These are phyloP conservation scores for Malurus leucopterus DNA, from an alignment of 2,797 vertebrate genomes.

Conservation along the genomic window DNA sequence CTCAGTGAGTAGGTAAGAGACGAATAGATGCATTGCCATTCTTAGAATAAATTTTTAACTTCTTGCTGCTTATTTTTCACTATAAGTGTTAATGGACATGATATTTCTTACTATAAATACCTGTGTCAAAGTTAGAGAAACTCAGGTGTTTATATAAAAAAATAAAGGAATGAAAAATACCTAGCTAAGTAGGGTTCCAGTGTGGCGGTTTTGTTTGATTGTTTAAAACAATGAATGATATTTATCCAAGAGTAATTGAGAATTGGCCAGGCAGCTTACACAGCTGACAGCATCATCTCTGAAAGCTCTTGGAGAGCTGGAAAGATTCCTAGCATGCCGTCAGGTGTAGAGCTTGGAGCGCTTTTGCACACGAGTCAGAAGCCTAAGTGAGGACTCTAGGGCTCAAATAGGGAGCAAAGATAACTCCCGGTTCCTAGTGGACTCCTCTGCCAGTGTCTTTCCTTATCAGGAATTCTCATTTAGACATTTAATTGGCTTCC, in stretches of 20 bases:
- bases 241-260: background rate
- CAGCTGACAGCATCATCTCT: background rate
- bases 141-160: background rate
- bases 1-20: background rate
- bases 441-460: background rate
- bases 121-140: background rate
- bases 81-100: background rate
- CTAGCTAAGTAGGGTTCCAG: background rate
- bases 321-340: background rate
- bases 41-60: background rate
- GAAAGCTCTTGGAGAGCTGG: background rate
- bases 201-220: accelerated
- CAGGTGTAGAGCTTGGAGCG: background rate
- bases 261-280: background rate
- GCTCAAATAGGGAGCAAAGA: background rate
- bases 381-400: background rate
- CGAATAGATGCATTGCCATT: background rate
- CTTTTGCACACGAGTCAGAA: background rate
- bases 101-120: background rate
- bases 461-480: background rate
- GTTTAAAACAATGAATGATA: background rate
- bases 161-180: background rate
- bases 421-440: background rate
- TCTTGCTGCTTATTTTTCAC: background rate
- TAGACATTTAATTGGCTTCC: background rate